phyloP scores from a whole-genome alignment of 2,888 invertebrate species.

The Himalopsyche tibetana region DNA sequence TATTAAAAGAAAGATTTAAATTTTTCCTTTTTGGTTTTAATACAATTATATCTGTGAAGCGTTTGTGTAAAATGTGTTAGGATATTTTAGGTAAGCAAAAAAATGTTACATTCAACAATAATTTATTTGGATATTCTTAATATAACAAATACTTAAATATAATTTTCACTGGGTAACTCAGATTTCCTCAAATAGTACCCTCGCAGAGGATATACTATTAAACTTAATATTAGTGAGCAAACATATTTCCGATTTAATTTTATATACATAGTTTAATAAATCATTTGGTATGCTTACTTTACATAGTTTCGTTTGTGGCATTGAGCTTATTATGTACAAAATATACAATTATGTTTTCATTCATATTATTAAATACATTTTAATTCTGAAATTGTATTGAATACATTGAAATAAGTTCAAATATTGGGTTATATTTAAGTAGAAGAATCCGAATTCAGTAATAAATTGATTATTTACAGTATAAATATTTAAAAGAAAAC shows the following conservation, averaged over 20 bases:
- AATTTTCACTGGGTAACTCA: not conserved
- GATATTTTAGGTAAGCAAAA: not conserved
- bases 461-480: no score
- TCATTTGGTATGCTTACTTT: slow-evolving; percentile 1
- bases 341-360: not conserved
- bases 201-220: not conserved
- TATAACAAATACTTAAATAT: not conserved
- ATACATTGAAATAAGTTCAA: no score
- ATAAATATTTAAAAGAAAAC: no score
- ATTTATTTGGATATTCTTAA: slow-evolving; percentile 12
- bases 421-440: no score
- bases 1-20: no score
- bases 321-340: not conserved
- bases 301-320: no score
- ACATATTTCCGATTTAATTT: not conserved
- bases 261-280: not conserved
- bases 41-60: no score
- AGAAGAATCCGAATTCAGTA: no score
- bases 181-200: not conserved
- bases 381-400: no score
- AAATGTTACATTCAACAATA: not conserved
- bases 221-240: not conserved
- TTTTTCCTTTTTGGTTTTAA: no score
- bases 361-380: no score
- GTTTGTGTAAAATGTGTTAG: no score